A percentile compares a stretch with the other conserved stretches of the same genome.
phyloP scores from a whole-genome alignment of 2,888 invertebrate species.

The Phaedon cochleariae region DNA sequence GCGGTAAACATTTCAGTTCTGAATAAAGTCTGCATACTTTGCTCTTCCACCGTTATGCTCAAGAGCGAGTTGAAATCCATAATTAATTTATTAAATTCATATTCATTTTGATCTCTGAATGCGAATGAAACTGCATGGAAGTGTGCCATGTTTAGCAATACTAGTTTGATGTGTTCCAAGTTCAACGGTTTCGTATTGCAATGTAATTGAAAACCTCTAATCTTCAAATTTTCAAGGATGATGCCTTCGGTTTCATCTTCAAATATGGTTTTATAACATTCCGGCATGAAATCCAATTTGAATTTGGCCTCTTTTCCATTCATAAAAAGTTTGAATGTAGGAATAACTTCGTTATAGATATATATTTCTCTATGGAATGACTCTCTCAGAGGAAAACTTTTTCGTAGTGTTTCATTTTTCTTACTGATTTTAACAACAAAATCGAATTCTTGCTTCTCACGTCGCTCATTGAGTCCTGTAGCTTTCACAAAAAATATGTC shows the following conservation, averaged over 20 bases:
- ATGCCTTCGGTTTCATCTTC: conserved; percentile 30
- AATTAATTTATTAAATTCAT: conserved; percentile 19
- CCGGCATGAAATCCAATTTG: conserved; percentile 29
- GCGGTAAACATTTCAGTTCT: conserved; percentile 1
- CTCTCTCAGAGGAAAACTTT: conserved; percentile 30
- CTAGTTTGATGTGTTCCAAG: conserved; percentile 45
- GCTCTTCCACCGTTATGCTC: not conserved
- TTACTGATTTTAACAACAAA: conserved; percentile 25
- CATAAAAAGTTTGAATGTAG: conserved; percentile 36
- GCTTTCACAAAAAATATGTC: conserved; percentile 42
- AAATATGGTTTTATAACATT: conserved; percentile 31
- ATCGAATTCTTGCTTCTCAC: conserved; percentile 32
- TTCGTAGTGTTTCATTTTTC: not conserved
- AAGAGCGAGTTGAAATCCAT: conserved; percentile 9
- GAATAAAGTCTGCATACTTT: conserved; percentile 5
- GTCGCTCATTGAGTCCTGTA: conserved; percentile 27
- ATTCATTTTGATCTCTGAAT: conserved; percentile 24
- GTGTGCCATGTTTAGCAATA: conserved; percentile 36
- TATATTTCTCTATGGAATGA: conserved; percentile 41
- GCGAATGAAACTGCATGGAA: conserved; percentile 33
- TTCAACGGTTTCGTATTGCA: conserved; percentile 44
- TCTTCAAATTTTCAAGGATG: conserved; percentile 47
- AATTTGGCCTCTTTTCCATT: conserved; percentile 29
- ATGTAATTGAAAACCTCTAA: conserved; percentile 40
- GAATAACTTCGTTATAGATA: conserved; percentile 39